Percentiles rank a stretch among this genome's conserved stretches.
Conservation (phyloP, 1,140 invertebrate genomes). For the Caenorhabditis tropicalis region DNA sequence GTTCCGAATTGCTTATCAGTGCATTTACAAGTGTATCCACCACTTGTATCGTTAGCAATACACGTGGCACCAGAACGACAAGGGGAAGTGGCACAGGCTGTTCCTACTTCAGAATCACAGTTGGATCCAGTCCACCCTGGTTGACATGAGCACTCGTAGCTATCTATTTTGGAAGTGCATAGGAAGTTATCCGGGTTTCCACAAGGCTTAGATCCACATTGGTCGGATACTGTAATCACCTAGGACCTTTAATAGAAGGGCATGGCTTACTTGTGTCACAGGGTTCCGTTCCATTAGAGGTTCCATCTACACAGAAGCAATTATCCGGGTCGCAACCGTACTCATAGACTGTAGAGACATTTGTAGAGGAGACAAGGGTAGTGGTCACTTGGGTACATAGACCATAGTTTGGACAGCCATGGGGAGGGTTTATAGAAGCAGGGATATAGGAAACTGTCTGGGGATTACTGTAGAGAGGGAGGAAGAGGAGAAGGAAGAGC, state of each 20-base stretch:
- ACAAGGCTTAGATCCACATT: background rate
- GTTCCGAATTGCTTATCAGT: slow-evolving; percentile 9
- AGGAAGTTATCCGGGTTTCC: background rate
- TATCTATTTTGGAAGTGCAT: slow-evolving; percentile 5
- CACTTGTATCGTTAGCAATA: background rate
- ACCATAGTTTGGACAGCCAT: slow-evolving; percentile 33
- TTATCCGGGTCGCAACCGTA: background rate
- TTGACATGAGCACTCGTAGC: background rate
- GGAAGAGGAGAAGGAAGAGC: background rate
- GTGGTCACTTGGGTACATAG: slow-evolving; percentile 3
- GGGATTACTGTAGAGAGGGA: background rate
- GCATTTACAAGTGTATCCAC: background rate
- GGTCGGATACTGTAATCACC: background rate
- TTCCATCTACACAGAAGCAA: slow-evolving; percentile 26
- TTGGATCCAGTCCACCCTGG: background rate
- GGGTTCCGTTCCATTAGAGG: background rate
- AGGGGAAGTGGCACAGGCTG: background rate
- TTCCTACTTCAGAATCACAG: slow-evolving; percentile 15
- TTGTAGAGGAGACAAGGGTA: background rate
- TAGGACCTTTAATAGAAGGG: background rate
- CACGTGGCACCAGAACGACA: background rate
- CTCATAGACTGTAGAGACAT: background rate
- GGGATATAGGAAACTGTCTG: background rate
- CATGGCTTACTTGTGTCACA: background rate
- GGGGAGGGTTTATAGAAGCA: background rate